phyloP scores from a whole-genome alignment of 2,113 vertebrate genomes.

The Todiramphus saurophagus region DNA sequence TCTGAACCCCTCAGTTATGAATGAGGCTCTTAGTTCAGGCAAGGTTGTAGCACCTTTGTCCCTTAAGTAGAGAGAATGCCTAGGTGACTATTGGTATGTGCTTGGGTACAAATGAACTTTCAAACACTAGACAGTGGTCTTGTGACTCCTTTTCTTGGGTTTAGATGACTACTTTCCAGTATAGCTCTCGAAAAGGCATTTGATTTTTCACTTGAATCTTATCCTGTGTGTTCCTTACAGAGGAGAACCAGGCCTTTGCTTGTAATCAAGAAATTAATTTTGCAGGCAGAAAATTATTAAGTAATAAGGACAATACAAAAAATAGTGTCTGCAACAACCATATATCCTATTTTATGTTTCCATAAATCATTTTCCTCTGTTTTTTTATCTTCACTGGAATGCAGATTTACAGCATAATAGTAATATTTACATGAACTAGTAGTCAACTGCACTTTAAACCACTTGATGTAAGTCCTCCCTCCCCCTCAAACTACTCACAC shows the following conservation, averaged over 20 bases:
- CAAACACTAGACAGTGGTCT: background rate
- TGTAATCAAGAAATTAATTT: background rate
- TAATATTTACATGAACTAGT: background rate
- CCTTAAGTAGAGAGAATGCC: background rate
- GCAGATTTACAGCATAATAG: background rate
- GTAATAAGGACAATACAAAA: background rate
- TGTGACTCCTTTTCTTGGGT: background rate
- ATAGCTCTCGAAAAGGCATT: background rate
- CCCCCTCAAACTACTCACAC: background rate
- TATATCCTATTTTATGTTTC: background rate
- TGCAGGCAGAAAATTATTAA: background rate
- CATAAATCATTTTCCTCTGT: background rate
- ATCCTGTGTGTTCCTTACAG: background rate
- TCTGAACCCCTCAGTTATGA: background rate
- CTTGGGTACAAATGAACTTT: background rate
- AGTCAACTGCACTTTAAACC: background rate
- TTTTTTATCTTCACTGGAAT: background rate
- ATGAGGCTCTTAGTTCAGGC: background rate
- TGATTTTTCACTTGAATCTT: background rate
- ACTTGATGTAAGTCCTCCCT: background rate
- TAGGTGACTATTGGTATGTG: background rate
- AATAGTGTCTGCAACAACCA: background rate
- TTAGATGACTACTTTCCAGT: background rate
- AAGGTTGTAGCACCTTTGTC: background rate
- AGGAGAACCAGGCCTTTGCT: background rate